Conservation (phyloP, 64 coral and sea anemone species). For the Montipora capricornis region DNA sequence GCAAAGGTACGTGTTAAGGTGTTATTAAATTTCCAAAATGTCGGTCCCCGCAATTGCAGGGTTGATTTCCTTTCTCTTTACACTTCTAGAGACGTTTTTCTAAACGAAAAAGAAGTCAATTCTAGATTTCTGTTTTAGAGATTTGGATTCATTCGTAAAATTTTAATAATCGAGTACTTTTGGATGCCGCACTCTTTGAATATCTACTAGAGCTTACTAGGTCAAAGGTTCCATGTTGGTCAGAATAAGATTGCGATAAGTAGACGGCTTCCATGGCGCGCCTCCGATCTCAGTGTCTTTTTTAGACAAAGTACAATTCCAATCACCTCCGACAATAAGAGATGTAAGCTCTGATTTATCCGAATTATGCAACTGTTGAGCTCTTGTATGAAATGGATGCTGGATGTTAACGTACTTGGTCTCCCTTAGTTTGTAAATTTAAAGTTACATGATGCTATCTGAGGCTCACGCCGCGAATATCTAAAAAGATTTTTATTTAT, state of each 20-base stretch:
- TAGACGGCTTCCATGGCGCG: background rate
- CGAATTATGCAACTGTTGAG: conserved; percentile 14
- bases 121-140: no score
- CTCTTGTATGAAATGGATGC: background rate
- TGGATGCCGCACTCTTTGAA: background rate
- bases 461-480: no score
- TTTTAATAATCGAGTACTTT: background rate
- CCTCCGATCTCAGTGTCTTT: background rate
- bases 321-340: background rate
- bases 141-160: background rate
- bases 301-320: conserved; percentile 20
- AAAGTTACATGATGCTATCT: no score
- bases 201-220: background rate
- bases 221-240: background rate
- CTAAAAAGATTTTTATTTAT: no score
- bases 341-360: conserved; percentile 13
- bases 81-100: no score
- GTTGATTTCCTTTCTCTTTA: background rate
- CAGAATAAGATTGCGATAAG: background rate
- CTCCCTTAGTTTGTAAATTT: no score
- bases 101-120: no score
- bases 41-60: no score
- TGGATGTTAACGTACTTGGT: background rate
- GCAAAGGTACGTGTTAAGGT: no score
- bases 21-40: no score